Percentiles rank a stretch among this genome's conserved stretches.
Evolutionary conservation across 64 coral and sea anemone genomes (phyloP).

Genomic region (Montipora cactus): DNA sequence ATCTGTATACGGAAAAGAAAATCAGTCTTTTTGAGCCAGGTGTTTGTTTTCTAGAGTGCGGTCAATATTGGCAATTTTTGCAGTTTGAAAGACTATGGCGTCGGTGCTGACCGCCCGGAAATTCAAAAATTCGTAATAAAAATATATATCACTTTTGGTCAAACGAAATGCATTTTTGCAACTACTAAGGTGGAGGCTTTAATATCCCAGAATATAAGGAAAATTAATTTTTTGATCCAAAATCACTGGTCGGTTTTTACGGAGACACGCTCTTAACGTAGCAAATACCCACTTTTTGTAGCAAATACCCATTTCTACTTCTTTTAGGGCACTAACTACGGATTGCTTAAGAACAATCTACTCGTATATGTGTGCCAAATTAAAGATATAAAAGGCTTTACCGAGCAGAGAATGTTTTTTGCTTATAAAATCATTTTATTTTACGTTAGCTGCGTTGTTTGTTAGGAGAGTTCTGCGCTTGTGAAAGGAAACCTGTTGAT

Average conservation of each 20-base stretch:
- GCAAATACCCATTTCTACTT: constrained; percentile 7
- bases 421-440: no score
- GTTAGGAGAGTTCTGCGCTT: no score
- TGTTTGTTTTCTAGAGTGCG: background rate
- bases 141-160: background rate
- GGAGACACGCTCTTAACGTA: background rate
- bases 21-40: background rate
- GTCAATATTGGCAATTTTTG: background rate
- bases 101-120: background rate
- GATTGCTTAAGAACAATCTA: background rate
- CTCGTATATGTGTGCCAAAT: background rate
- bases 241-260: background rate
- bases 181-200: background rate
- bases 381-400: constrained; percentile 1
- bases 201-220: background rate
- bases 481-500: no score
- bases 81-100: background rate
- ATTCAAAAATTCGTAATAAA: background rate
- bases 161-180: background rate
- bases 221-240: background rate
- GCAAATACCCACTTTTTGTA: constrained; percentile 14
- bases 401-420: background rate
- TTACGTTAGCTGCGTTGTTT: no score
- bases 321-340: background rate
- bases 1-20: background rate